Conservation (phyloP, 2,113 vertebrate genomes). For the Mustela nigripes region DNA sequence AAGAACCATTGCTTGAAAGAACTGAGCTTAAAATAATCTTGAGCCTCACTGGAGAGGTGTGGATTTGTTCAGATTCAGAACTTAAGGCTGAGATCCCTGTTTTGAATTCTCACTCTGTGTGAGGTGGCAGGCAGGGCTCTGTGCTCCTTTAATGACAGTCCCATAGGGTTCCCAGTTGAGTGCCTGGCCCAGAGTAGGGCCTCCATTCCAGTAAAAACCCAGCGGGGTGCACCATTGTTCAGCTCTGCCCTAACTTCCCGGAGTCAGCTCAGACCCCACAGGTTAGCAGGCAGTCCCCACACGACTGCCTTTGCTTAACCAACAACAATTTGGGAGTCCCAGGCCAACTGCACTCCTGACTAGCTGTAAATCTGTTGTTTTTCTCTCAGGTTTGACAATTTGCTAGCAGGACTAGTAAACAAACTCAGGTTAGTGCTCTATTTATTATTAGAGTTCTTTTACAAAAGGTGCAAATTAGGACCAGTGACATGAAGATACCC, state of each 20-base stretch:
- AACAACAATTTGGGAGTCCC: not conserved
- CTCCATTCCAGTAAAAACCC: not conserved
- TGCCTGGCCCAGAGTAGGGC: not conserved
- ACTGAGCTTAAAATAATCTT: not conserved
- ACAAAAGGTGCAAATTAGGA: not conserved
- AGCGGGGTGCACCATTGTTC: accelerated
- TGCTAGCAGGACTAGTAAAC: not conserved
- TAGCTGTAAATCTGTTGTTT: not conserved
- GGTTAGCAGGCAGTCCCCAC: not conserved
- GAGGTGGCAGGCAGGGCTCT: too few species aligned
- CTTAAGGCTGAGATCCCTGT: not conserved
- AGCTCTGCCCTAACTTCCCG: not conserved
- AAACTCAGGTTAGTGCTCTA: not conserved
- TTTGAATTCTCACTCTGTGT: not conserved
- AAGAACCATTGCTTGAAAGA: not conserved
- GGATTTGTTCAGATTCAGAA: not conserved
- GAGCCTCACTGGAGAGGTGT: not conserved
- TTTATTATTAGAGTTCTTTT: not conserved
- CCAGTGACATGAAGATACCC: not conserved
- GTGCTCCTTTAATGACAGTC: accelerated
- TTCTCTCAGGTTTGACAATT: not conserved
- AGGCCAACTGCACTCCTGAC: not conserved
- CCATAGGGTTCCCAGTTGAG: accelerated
- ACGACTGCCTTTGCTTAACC: not conserved
- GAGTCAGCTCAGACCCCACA: not conserved